phyloP scores from a whole-genome alignment of 2,888 invertebrate genomes.

The Elysia crispata region DNA sequence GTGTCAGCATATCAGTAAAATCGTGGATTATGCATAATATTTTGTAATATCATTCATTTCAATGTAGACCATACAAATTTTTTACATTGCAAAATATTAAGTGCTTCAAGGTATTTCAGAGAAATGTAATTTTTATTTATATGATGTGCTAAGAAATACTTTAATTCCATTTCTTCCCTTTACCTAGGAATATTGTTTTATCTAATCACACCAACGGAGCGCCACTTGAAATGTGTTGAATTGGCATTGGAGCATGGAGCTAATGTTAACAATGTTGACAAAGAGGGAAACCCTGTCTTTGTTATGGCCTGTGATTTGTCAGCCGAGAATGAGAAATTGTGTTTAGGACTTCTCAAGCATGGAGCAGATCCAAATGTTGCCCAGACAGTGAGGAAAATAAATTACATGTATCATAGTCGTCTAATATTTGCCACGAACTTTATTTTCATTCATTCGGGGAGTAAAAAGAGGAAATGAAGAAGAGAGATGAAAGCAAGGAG shows the following conservation, averaged over 20 bases:
- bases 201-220: conserved; percentile 72
- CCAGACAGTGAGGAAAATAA: conserved; percentile 64
- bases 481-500: too few species aligned
- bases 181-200: conserved; percentile 45
- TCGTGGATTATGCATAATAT: too few species aligned
- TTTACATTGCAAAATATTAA: too few species aligned
- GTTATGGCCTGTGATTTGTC: conserved; percentile 75
- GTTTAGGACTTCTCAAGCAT: conserved; percentile 71
- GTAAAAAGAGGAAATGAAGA: too few species aligned
- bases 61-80: too few species aligned
- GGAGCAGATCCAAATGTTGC: conserved; percentile 75
- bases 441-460: too few species aligned
- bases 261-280: conserved; percentile 74
- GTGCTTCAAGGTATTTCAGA: too few species aligned
- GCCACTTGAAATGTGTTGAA: conserved; percentile 76
- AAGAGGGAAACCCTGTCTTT: conserved; percentile 75
- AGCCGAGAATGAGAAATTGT: conserved; percentile 75
- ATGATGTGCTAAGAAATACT: neutral
- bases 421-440: too few species aligned
- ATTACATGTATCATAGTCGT: too few species aligned
- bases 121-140: too few species aligned
- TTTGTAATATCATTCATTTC: too few species aligned
- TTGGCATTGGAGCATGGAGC: conserved; percentile 74
- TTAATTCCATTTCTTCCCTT: neutral
- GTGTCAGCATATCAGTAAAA: too few species aligned